Base-by-base conservation (phyloP, 2,113 vertebrate species). In the Chascanopsetta lugubris region DNA sequence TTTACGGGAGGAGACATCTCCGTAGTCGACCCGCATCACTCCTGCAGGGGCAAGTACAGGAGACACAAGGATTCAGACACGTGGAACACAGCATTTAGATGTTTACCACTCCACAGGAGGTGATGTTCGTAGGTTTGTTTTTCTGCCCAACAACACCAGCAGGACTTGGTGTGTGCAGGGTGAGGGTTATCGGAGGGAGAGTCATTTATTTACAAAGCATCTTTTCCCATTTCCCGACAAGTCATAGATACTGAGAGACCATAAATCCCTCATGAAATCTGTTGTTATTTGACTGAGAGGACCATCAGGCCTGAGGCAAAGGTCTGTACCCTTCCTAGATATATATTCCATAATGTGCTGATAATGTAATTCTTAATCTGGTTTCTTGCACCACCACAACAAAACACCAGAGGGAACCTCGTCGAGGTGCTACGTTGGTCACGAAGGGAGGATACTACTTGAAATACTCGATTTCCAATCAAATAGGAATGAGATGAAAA, bases 1-100 rank as follows among this genome's bases (percentile, higher is more conserved):
- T 75, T 95, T 99, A 49, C 97, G 94, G 45, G 92, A 86, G 0
- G 97, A 95, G 1, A 99, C 92, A 2, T 98, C 96, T 5, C 95
- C 96, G 0, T 98, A 99, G 89, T 98, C 97, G 82, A 99, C 96
- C 73, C 96, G 95, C 81, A 97, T 95, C 60, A 99, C 96, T 30
- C 96, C 97, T 99, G 89, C 24, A 91, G 38, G 83, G 50, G 68
- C 42, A 48, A 86, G n/a, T n/a, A n/a, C n/a, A 7, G 45, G 25
- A 10, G 56, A 56, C 15, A 60, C 27, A 25, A 21, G 22, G 20
- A 63, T 42, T 47, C 17, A 74, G 18, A 24, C 3, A 20, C 6
- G 48, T 47, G 45, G 17, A 18, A 40, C 12, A 6, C 25, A 29
- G 21, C 20, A 17, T 34, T 18, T 20, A 61, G 3, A 12, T 21